These are phyloP conservation scores for Thryonomys swinderianus DNA, from an alignment of 2,113 vertebrate species.

Conservation along the genomic window DNA sequence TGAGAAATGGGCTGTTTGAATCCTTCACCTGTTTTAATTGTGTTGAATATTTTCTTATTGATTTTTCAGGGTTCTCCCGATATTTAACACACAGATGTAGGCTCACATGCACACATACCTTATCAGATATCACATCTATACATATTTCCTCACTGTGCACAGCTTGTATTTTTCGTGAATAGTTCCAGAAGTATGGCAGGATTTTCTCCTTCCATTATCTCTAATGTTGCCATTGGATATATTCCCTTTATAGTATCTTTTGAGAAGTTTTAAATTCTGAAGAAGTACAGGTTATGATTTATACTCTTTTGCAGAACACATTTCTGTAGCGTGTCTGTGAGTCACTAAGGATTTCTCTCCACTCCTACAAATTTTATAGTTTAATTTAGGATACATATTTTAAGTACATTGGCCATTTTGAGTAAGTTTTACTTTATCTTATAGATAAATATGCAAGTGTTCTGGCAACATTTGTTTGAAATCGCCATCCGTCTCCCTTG, in stretches of 20 bases:
- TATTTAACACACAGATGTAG: neutral
- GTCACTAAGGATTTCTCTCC: neutral
- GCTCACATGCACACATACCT: neutral
- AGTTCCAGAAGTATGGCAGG: neutral
- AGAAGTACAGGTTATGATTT: neutral
- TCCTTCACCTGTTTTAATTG: neutral
- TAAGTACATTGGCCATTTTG: neutral
- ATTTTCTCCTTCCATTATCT: neutral
- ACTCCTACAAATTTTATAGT: neutral
- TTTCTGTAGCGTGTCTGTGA: neutral
- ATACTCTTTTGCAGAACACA: neutral
- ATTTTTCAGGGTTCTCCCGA: neutral
- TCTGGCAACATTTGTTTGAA: neutral
- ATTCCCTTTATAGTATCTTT: neutral
- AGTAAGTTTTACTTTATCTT: neutral
- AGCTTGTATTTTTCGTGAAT: neutral
- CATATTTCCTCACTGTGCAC: neutral
- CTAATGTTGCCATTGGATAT: neutral
- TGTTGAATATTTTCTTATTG: neutral
- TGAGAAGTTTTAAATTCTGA: neutral
- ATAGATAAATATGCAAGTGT: neutral
- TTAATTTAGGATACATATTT: neutral
- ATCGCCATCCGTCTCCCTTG: neutral
- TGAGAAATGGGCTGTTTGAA: neutral
- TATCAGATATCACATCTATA: neutral